Evolutionary conservation across 2,113 vertebrate genomes (phyloP).

Genomic region (Coptodon bakossiorum): DNA sequence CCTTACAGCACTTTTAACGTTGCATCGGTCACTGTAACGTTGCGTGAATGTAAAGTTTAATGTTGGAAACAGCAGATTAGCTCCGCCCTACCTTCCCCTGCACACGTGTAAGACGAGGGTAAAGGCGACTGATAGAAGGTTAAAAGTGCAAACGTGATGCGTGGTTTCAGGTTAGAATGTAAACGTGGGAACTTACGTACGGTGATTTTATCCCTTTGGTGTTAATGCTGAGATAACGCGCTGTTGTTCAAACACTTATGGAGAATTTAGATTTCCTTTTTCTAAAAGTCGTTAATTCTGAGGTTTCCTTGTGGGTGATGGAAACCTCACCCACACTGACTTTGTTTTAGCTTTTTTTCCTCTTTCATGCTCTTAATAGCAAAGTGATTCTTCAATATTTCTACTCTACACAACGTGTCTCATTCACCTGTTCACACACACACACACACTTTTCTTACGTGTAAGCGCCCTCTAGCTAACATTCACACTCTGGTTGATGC

Average conservation of each 20-base stretch:
- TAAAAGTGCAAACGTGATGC: not conserved
- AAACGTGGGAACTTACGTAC: not conserved
- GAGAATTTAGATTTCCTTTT: not conserved
- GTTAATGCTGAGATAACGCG: not conserved
- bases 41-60: not conserved
- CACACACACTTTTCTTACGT: not conserved
- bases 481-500: not conserved
- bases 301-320: not conserved
- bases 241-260: not conserved
- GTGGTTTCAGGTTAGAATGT: not conserved
- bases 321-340: not conserved
- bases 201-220: not conserved
- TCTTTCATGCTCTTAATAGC: not conserved
- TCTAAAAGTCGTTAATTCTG: fast-evolving
- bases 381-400: not conserved
- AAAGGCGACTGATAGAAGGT: fast-evolving
- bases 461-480: not conserved
- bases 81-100: not conserved
- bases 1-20: not conserved
- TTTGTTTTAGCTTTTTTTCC: not conserved
- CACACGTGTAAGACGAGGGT: not conserved
- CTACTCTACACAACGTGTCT: not conserved
- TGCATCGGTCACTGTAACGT: not conserved
- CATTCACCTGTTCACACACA: not conserved
- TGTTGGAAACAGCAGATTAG: not conserved